Conservation (phyloP, 2,888 invertebrate genomes). For the Mimumesa dahlbomi region DNA sequence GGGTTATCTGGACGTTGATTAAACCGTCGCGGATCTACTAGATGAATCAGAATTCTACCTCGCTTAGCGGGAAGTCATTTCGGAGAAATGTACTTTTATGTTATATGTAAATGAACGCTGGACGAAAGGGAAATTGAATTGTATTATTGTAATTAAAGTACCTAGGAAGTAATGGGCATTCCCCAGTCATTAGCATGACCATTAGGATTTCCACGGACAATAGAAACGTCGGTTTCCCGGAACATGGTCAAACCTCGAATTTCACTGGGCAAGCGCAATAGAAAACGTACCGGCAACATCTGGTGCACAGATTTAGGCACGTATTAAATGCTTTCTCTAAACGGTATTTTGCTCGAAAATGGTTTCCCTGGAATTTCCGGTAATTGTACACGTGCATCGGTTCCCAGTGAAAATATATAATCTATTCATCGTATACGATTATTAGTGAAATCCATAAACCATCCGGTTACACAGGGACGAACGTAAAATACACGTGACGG, state of each 20-base stretch:
- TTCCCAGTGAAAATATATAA: slow-evolving; percentile 16
- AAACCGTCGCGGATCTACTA: no score
- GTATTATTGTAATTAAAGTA: no score
- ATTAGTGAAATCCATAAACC: background rate
- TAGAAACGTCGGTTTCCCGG: slow-evolving; percentile 32
- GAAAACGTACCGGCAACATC: slow-evolving; percentile 64
- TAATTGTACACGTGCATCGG: slow-evolving; percentile 41
- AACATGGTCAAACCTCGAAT: slow-evolving; percentile 32
- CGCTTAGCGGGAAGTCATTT: no score
- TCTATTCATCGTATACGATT: background rate
- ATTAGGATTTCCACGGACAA: slow-evolving; percentile 41
- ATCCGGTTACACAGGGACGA: background rate
- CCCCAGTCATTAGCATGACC: slow-evolving; percentile 2
- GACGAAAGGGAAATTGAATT: no score
- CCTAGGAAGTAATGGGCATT: background rate
- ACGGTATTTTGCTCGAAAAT: slow-evolving; percentile 46
- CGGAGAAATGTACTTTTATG: no score
- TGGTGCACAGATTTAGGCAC: slow-evolving; percentile 67
- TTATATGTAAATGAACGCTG: no score
- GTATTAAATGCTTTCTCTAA: slow-evolving; percentile 39
- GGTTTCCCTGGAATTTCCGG: slow-evolving; percentile 46
- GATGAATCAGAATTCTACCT: no score
- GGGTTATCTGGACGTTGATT: background rate
- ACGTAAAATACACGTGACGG: no score
- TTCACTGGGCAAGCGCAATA: slow-evolving; percentile 25